Evolutionary conservation across 2,113 vertebrate genomes (phyloP), one percentile per base, ranked within the genome.

Genomic region (Trematomus loennbergii): DNA sequence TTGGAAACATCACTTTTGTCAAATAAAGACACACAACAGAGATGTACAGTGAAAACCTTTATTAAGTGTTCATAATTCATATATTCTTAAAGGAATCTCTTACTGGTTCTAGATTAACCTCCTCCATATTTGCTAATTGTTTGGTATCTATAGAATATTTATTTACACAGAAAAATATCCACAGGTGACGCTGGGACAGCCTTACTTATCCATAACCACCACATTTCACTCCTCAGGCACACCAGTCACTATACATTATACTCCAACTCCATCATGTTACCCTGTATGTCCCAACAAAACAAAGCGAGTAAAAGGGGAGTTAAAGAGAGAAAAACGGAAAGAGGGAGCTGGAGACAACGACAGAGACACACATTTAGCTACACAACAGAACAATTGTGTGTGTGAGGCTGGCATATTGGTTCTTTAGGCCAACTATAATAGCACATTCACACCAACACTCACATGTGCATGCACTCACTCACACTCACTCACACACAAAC

Each of bases 11-110:
- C 9, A 8, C 8, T 29, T 43, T 50, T 25, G 13, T 22, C 4
- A 29, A 52, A 45, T 10, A 3, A 67, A 70, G 1, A 57, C 29
- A 33, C 1, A 86, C 69, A 72, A 50, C 58, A 66, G 29, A 29
- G 2, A 52, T 83, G 87, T 90, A 93, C 87, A 89, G 90, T 93
- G 92, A 94, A 94, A 93, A 94, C 81, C 88, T 94, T 94, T 94
- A 94, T 94, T 94, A 91, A 92, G 82, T 91, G 81, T 90, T 91
- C 46, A 86, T 91, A 88, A 79, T 90, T 91, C 46, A 86, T 91
- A 88, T 92, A 88, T 81, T 90, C 60, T 85, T 86, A 83, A 89
- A 90, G 78, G 87, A 91, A 90, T 78, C 84, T 85, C 73, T 83
- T 63, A 79, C 79, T 86, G 85, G 58, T 15, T 85, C 61, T 87